phyloP scores from a whole-genome alignment of 1,140 invertebrate genomes.

The Drosophila busckii region DNA sequence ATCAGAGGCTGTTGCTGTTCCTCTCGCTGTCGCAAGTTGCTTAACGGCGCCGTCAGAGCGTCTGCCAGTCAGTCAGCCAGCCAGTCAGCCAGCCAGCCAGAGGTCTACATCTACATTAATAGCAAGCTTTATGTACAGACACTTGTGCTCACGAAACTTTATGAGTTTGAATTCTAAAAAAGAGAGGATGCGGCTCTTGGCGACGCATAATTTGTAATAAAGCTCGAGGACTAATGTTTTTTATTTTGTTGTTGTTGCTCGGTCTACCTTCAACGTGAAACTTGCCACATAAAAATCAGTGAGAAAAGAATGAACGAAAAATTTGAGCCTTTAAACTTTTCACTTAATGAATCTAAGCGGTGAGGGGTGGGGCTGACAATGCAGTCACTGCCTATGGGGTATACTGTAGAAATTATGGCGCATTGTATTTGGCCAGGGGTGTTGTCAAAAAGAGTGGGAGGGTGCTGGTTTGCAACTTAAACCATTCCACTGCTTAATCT shows the following conservation, averaged over 20 bases:
- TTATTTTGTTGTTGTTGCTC: not conserved
- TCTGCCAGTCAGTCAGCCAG: conserved; percentile 48
- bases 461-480: no score
- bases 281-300: conserved; percentile 52
- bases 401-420: no score
- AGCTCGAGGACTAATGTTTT: conserved; percentile 67
- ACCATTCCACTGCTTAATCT: no score
- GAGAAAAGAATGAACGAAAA: conserved; percentile 61
- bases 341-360: conserved; percentile 75
- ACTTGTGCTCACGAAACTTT: conserved; percentile 56
- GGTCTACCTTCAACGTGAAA: conserved; percentile 7
- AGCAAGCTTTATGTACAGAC: conserved; percentile 40
- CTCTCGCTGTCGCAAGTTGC: conserved; percentile 24
- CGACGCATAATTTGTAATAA: conserved; percentile 76
- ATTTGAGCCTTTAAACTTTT: conserved; percentile 73
- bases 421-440: no score
- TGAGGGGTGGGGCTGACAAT: conserved; percentile 1
- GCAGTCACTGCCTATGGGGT: not conserved
- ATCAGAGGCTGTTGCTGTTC: conserved; percentile 53
- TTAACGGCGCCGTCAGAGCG: conserved; percentile 51
- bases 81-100: conserved; percentile 30
- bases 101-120: conserved; percentile 70
- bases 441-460: no score
- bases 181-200: conserved; percentile 23
- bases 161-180: conserved; percentile 46